Conservation (phyloP, 2,113 vertebrate genomes). For the Carassius carassius region DNA sequence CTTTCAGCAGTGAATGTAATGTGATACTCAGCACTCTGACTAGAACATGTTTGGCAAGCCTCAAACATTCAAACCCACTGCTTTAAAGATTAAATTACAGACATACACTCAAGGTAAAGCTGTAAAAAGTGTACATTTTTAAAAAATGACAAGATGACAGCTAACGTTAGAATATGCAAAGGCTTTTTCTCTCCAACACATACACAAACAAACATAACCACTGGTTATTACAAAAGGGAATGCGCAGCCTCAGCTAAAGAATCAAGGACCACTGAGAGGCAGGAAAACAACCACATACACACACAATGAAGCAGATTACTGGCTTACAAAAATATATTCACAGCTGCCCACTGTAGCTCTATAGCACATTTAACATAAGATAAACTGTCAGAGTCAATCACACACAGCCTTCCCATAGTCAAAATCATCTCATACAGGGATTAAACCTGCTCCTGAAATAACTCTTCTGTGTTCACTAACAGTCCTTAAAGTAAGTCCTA, state of each 20-base stretch:
- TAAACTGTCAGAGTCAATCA: background rate
- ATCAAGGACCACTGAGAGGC: background rate
- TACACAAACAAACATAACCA: slow-evolving; percentile 4
- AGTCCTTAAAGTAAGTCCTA: background rate
- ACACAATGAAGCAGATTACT: slow-evolving; percentile 18
- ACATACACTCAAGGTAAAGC: background rate
- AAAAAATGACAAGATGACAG: slow-evolving; percentile 2
- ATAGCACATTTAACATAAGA: slow-evolving; percentile 34
- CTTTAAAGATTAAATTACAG: background rate
- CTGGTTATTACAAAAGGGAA: slow-evolving; percentile 10
- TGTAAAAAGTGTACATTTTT: background rate
- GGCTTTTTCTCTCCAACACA: background rate
- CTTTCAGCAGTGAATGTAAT: background rate
- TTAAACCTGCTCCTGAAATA: slow-evolving; percentile 13
- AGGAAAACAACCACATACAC: slow-evolving; percentile 54
- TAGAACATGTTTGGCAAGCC: background rate
- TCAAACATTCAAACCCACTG: slow-evolving; percentile 32
- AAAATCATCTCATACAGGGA: slow-evolving; percentile 5
- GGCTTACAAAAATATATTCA: slow-evolving; percentile 73
- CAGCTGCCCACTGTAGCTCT: slow-evolving; percentile 51
- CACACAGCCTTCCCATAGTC: background rate
- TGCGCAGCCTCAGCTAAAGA: slow-evolving; percentile 14
- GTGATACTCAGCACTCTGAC: background rate
- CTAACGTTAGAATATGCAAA: slow-evolving; percentile 2
- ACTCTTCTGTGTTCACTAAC: slow-evolving; percentile 2